Evolutionary conservation across 2,797 vertebrate genomes (phyloP), one percentile per base, ranked within the genome.

Genomic region (Micromesistius poutassou): DNA sequence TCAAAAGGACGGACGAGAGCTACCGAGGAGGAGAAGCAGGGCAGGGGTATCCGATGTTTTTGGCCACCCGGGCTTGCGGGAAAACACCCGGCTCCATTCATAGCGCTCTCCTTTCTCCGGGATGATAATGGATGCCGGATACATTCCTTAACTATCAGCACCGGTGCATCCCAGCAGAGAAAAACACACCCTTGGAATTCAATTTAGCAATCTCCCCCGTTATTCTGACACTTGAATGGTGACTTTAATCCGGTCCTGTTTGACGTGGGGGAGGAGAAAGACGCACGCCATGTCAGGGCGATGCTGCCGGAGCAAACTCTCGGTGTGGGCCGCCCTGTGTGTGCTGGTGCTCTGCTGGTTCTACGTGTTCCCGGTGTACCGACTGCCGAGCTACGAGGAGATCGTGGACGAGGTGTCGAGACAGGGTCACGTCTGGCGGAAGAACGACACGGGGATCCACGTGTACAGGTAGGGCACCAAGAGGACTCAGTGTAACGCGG

Each of bases 311-410:
- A 93, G 91, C 78, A 96, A 96, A 76, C 84, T 96, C 88, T 95
- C 96, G 28, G 93, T 94, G 77, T 97, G 96, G 90, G 96, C 95
- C 92, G 96, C 94, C 2, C 82, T 98, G 85, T 95, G 95, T 76
- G 89, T 97, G 76, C 93, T 97, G 87, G 94, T 98, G 30, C 94
- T 99, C n/a, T 96, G 96, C 89, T 98, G 97, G 97, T 94, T 98
- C 0, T 98, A 98, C 91, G 79, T 98, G 5, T 98, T 95, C 88
- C 97, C 97, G 0, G 95, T 90, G 1, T 96, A 96, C 90, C 93
- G 96, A 76, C 88, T 96, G 82, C 96, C 97, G 9, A 91, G 93
- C 76, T 96, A 97, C 85, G 96, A 97, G 85, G 96, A 97, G 19
- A 94, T 98, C 16, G 94, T 97, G 82, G 95, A 94, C 1, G 97